These are phyloP conservation scores for Drosophila ambigua DNA, from an alignment of 1,140 invertebrate genomes.

Conservation along the genomic window DNA sequence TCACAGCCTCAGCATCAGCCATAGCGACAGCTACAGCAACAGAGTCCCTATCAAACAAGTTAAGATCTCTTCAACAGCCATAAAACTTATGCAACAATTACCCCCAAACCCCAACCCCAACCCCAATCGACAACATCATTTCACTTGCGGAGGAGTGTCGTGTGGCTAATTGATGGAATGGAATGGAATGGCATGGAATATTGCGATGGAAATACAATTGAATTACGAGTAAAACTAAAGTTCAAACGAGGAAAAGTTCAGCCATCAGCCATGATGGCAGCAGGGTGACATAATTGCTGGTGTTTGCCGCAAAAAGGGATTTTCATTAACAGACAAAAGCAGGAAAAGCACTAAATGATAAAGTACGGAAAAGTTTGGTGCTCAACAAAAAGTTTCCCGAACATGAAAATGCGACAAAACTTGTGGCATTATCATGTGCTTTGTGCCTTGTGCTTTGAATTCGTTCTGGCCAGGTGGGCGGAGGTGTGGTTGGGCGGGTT, in stretches of 20 bases:
- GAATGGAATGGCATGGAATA: constrained; percentile 16
- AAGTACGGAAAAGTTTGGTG: background rate
- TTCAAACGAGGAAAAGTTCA: constrained; percentile 17
- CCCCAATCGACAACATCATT: constrained; percentile 7
- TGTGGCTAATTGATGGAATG: constrained; percentile 40
- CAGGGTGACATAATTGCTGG: constrained; percentile 37
- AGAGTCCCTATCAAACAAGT: too few species aligned
- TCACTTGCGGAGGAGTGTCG: constrained; percentile 34
- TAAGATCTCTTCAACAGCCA: background rate
- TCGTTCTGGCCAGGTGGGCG: constrained; percentile 41
- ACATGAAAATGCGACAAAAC: constrained; percentile 12
- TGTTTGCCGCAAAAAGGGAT: constrained; percentile 27
- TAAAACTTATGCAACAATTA: constrained; percentile 41
- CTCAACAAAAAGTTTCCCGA: constrained; percentile 7
- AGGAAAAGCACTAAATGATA: constrained; percentile 46
- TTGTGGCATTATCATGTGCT: constrained; percentile 29
- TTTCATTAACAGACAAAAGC: constrained; percentile 36
- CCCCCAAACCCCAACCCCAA: background rate
- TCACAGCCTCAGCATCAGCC: background rate
- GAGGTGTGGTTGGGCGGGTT: too few species aligned
- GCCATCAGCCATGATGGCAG: background rate
- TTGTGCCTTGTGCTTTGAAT: constrained; percentile 6
- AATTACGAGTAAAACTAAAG: constrained; percentile 36
- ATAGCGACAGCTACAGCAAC: too few species aligned
- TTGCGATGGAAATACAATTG: too few species aligned